Base-by-base conservation (phyloP, 2,888 invertebrate genomes). In the Chrysolina americana region DNA sequence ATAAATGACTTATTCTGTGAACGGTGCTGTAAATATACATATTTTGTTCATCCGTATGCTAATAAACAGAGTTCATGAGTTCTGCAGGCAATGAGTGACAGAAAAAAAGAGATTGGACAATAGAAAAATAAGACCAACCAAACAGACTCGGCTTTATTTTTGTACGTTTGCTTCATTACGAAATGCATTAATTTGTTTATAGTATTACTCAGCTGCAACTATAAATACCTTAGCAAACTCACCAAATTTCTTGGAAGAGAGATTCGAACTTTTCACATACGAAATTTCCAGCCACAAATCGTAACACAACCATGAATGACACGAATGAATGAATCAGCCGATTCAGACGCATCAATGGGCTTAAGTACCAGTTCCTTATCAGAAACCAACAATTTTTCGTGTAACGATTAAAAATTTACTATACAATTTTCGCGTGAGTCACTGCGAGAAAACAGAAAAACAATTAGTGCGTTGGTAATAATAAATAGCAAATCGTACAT, bases 221-320 rank as follows among this genome's bases (percentile, higher is more conserved):
- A 53, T 53, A 53, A 53, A 53, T 53, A 53, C 53, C 19, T 53
- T 11, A 6, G 53, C 19, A 21, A 53, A 53, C 53, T 53, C 53
- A 53, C 53, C 19, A 5, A 23, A 23, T 11, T 53, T 53, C 53
- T 53, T 13, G 53, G 53, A 53, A 53, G 4, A 53, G 21, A 53
- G 53, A 53, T 53, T 5, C 5, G 11, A 53, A 53, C 53, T 53
- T 21, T 53, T 53, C 53, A 53, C 53, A 53, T 19, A 19, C 5
- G 53, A 53, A 53, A 53, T 53, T 53, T 13, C 53, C 53, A 5
- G 19, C 53, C 53, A 53, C 53, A 53, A 53, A 10, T 6, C 10
- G 13, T 11, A 53, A 48, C 13, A 21, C 53, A 19, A 53, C 21
- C 23, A 19, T 53, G 21, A 53, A 53, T 53, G 53, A 48, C 53